A percentile compares a stretch with the other conserved stretches of the same genome.
phyloP scores from a whole-genome alignment of 2,888 invertebrate genomes.

The Phoenoteleia sp. region DNA sequence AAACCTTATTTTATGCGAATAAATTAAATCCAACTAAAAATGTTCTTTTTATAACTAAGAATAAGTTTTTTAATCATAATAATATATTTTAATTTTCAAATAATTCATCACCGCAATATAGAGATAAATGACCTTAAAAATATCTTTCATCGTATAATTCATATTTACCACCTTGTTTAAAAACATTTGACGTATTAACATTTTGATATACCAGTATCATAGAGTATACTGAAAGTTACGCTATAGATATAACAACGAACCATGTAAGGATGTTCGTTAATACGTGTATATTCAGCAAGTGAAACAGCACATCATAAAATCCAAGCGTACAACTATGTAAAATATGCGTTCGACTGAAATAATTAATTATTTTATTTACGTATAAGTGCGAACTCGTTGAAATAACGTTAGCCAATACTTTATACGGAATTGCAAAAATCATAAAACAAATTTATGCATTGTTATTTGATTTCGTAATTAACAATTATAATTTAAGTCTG shows the following conservation, averaged over 20 bases:
- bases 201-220: slow-evolving; percentile 13
- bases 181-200: background rate
- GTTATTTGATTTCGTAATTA: slow-evolving; percentile 3
- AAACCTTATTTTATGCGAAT: no score
- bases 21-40: no score
- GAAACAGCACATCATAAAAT: slow-evolving; percentile 32
- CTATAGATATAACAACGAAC: slow-evolving; percentile 23
- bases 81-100: no score
- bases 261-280: slow-evolving; percentile 26
- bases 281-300: slow-evolving; percentile 20
- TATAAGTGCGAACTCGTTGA: slow-evolving; percentile 13
- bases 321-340: slow-evolving; percentile 33
- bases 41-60: no score
- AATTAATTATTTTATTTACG: slow-evolving; percentile 18
- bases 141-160: background rate
- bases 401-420: slow-evolving; percentile 21
- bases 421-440: background rate
- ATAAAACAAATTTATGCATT: background rate
- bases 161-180: background rate
- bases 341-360: slow-evolving; percentile 21
- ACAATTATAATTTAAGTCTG: background rate
- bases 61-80: no score
- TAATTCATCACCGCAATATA: no score
- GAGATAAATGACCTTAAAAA: no score
- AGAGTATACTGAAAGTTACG: slow-evolving; percentile 16